Evolutionary conservation across 2,113 vertebrate genomes (phyloP).

Genomic region (Globicephala melas): DNA sequence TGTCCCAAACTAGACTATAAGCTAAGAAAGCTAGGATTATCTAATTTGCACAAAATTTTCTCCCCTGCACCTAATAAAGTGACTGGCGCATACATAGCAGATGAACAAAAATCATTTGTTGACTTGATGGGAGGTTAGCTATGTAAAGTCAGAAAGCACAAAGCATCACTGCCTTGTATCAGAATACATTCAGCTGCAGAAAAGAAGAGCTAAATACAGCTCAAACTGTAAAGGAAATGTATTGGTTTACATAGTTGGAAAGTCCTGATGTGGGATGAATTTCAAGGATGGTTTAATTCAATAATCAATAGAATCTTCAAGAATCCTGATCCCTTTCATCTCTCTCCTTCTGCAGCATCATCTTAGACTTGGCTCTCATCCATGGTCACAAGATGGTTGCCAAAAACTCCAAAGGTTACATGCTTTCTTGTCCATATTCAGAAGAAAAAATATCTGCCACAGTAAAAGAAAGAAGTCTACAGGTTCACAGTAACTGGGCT

Average conservation of each 20-base stretch:
- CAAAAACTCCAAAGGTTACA: neutral
- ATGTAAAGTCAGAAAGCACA: conserved; percentile 3
- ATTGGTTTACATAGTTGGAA: neutral
- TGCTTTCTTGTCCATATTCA: neutral
- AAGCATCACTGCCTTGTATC: neutral
- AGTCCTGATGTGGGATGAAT: neutral
- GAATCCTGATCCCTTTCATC: neutral
- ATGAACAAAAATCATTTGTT: conserved; percentile 13
- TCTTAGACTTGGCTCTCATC: neutral
- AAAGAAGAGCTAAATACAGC: neutral
- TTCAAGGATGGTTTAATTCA: conserved; percentile 23
- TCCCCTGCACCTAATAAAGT: neutral
- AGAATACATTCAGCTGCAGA: neutral
- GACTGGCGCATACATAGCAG: neutral
- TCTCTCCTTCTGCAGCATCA: neutral
- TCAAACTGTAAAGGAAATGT: neutral
- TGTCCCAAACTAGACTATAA: neutral
- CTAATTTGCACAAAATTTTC: neutral
- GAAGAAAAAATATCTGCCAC: neutral
- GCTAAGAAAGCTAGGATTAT: neutral
- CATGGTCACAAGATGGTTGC: neutral
- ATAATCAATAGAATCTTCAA: neutral
- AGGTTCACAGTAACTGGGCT: neutral
- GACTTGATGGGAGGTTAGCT: neutral
- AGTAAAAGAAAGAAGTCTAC: neutral